A percentile compares a stretch with the other conserved stretches of the same genome.
These are phyloP conservation scores for Samia ricini DNA, from an alignment of 1,140 invertebrate species.

Conservation along the genomic window DNA sequence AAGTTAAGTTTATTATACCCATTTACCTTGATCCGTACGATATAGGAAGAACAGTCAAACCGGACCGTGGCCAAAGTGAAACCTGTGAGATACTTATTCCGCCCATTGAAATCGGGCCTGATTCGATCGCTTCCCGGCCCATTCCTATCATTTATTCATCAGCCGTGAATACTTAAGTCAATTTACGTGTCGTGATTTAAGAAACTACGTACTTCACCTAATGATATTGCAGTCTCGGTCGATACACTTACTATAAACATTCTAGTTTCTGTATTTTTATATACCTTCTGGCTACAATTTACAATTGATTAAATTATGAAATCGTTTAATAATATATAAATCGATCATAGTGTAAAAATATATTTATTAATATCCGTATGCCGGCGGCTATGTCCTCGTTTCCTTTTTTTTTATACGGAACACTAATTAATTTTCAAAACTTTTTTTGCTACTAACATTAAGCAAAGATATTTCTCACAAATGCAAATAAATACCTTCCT, in stretches of 20 bases:
- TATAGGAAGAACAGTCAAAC: not conserved
- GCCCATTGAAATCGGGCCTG: constrained; percentile 57
- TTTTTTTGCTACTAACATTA: too few species aligned
- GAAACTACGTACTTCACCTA: constrained; percentile 46
- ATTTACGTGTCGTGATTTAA: constrained; percentile 48
- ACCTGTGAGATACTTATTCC: constrained; percentile 38
- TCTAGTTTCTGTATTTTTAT: not conserved
- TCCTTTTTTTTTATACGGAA: too few species aligned
- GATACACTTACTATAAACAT: constrained; percentile 19
- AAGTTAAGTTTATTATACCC: not conserved
- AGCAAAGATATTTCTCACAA: too few species aligned
- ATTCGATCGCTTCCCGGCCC: constrained; percentile 54
- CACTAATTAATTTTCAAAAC: too few species aligned
- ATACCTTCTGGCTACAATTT: not conserved
- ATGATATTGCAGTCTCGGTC: constrained; percentile 52
- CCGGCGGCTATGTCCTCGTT: too few species aligned
- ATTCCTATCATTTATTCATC: constrained; percentile 66
- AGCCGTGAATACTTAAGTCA: constrained; percentile 70
- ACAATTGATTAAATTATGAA: too few species aligned
- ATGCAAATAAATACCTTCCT: too few species aligned
- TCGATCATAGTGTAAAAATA: too few species aligned
- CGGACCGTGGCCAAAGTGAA: constrained; percentile 16
- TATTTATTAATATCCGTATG: too few species aligned
- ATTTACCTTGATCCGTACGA: not conserved
- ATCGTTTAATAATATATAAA: too few species aligned